Evolutionary conservation across 2,888 invertebrate genomes (phyloP), one percentile per base, ranked within the genome.

Genomic region (Azorinus chamasolen): DNA sequence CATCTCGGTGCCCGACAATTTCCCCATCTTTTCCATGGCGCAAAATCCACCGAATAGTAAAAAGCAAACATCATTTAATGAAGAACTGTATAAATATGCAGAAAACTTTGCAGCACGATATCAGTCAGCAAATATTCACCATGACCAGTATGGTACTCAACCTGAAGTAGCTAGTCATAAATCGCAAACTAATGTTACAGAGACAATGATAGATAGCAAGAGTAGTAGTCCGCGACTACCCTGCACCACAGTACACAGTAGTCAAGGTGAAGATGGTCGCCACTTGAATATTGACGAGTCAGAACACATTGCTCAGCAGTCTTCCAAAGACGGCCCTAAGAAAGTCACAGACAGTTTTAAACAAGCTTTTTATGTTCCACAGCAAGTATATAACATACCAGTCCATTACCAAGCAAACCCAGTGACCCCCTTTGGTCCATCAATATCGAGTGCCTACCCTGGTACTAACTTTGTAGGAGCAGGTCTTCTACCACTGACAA

Each of bases 401-500:
- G 32, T 32, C 32, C 73, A 79, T 48, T 80, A 73, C 43, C 62
- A 76, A 1, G 69, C 65, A 24, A 39, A 64, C 45, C 59, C 53
- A 54, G 57, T 79, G 54, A 46, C 71, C 6, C 59, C 71, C 10
- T 72, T 72, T 41, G 58, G 72, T 48, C 39, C 51, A 5, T 14
- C 66, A 1, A 62, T 77, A 59, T 18, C 71, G 14, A 20, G 62
- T 3, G 58, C 46, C 20, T 69, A 53, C 53, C 37, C 66, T 24
- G 63, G 69, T 24, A 16, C 63, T 18, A 70, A 65, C 58, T 50
- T 66, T 20, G 76, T 76, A 58, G 80, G 73, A 73, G 80, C 80
- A 37, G 37, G 32, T 32, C 32, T 32, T 32, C 32, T 32, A 32
- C 58, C 58, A 25, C 12, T 65, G 10, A 16, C 20, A 2, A 41